Conservation (phyloP, 2,888 invertebrate species). For the Dasysyrphus tricinctus region DNA sequence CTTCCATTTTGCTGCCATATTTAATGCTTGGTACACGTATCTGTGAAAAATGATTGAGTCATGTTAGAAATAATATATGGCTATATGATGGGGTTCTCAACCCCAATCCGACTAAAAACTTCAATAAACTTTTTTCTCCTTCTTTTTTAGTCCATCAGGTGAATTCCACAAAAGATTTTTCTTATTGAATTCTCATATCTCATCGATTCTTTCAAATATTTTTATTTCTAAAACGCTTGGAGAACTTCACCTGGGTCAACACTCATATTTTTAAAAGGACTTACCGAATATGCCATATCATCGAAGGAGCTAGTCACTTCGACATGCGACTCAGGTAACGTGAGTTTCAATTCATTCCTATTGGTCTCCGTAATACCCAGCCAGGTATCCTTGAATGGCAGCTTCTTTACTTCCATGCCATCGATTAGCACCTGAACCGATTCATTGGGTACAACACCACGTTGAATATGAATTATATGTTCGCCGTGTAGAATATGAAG, state of each 20-base stretch:
- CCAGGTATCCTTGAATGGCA: slow-evolving; percentile 87
- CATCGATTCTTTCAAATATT: background rate
- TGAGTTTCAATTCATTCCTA: slow-evolving; percentile 86
- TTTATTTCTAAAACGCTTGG: background rate
- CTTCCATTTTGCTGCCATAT: slow-evolving; percentile 89
- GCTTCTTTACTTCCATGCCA: slow-evolving; percentile 80
- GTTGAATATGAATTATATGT: slow-evolving; percentile 86
- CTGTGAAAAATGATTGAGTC: slow-evolving; percentile 78
- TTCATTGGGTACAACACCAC: slow-evolving; percentile 82
- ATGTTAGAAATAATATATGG: slow-evolving; percentile 31
- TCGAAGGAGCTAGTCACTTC: slow-evolving; percentile 85
- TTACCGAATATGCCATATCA: slow-evolving; percentile 84
- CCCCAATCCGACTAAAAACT: background rate
- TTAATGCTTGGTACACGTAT: slow-evolving; percentile 89
- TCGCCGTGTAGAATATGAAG: slow-evolving; percentile 88
- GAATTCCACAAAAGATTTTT: background rate
- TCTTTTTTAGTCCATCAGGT: background rate
- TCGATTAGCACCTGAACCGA: slow-evolving; percentile 80
- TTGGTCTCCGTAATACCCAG: slow-evolving; percentile 85
- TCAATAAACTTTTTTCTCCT: background rate
- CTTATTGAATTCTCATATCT: background rate
- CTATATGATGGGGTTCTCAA: background rate
- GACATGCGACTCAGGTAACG: slow-evolving; percentile 88
- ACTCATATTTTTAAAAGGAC: slow-evolving; percentile 28
- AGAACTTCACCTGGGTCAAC: background rate